phyloP scores from a whole-genome alignment of 2,797 vertebrate species.

The Numenius phaeopus region DNA sequence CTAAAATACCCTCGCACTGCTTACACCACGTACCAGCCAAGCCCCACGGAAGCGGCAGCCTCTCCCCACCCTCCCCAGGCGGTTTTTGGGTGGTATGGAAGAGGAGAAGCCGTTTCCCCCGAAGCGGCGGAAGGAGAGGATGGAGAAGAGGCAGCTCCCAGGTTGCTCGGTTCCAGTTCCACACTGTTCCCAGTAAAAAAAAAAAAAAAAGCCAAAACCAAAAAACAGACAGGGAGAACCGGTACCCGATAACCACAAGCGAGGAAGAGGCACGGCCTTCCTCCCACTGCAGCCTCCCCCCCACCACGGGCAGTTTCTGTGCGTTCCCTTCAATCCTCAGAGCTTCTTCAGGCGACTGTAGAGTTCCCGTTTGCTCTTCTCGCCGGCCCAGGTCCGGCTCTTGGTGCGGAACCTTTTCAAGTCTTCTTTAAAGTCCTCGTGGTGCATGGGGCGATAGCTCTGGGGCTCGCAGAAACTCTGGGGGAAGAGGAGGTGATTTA shows the following conservation, averaged over 20 bases:
- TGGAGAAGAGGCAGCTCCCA: not conserved
- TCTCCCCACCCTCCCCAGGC: not conserved
- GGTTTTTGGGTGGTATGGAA: not conserved
- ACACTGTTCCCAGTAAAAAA: not conserved
- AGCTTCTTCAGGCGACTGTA: conserved; percentile 96
- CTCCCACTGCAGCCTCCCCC: not conserved
- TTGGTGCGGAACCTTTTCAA: conserved; percentile 89
- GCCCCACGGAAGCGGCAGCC: rapidly evolving
- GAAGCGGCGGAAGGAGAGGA: not conserved
- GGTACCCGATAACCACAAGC: rapidly evolving
- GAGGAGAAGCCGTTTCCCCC: not conserved
- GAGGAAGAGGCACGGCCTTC: not conserved
- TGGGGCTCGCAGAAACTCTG: conserved; percentile 92
- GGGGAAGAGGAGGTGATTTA: not conserved
- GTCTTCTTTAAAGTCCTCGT: conserved; percentile 94
- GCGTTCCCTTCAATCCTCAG: conserved; percentile 64
- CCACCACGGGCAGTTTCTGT: not conserved
- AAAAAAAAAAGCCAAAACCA: too few species aligned
- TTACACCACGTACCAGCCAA: not conserved
- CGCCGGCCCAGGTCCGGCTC: conserved; percentile 95
- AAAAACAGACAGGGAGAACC: not conserved
- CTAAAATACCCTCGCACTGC: not conserved
- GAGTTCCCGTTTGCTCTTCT: conserved; percentile 94
- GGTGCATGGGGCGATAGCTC: conserved; percentile 93
- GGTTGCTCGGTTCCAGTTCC: not conserved